Base-by-base conservation (phyloP, 1,140 invertebrate species). In the Laupala kohalensis region DNA sequence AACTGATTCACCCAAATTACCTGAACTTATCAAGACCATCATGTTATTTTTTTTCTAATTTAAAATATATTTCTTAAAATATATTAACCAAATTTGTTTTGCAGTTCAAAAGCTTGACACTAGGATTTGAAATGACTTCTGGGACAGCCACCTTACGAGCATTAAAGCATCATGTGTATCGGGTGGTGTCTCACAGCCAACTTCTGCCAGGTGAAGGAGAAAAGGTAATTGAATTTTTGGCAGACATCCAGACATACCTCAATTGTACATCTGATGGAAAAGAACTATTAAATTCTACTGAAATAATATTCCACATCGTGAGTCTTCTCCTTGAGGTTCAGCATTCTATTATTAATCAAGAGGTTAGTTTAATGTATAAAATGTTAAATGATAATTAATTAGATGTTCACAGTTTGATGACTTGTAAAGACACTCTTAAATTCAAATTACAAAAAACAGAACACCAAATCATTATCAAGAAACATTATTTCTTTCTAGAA, bases 61-160 rank as follows among this genome's bases (percentile, higher is more conserved):
- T n/a, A n/a, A n/a, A n/a, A n/a, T n/a, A n/a, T n/a, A n/a, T n/a
- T n/a, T n/a, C n/a, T n/a, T n/a, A n/a, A n/a, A n/a, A n/a, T n/a
- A n/a, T n/a, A n/a, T n/a, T n/a, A 24, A 25, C 26, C 9, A 5
- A 66, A 66, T 66, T 66, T 66, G 23, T 53, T 53, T 53, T 53
- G 1, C 75, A 89, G 83, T 90, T 90, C 75, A 83, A 79, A 9
- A 83, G 83, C 4, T 77, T 89, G 24, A 88, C 84, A 1, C 82
- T 87, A 53, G 89, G 89, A 0, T 90, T 88, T 73, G 87, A 88
- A 71, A 87, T 85, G 75, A 84, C 81, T 9, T 85, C 84, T 30
- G 28, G 67, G 15, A 28, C 27, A 23, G 67, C 67, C 27, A 68
- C 67, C 4, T 30, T 68, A 29, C 27, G 29, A 23, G 67, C 67